Evolutionary conservation across 2,113 vertebrate species (phyloP).

Genomic region (Stigmatopora nigra): DNA sequence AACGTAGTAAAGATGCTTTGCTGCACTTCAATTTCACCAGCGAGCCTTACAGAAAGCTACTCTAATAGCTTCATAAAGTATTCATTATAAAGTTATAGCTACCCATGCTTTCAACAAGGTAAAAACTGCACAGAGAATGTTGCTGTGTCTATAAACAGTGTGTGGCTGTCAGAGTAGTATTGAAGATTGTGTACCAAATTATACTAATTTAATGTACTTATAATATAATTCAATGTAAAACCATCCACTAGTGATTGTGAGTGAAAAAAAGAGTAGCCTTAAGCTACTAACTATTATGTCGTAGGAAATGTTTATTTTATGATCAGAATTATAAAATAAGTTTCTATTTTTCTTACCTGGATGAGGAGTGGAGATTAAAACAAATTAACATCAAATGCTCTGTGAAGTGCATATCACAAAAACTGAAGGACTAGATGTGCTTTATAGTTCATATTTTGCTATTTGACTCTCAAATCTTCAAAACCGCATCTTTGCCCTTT

Average conservation of each 20-base stretch:
- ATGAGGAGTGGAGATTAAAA: conserved; percentile 14
- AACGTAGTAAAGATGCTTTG: background rate
- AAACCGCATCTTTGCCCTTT: conserved; percentile 26
- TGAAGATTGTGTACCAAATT: too few species aligned
- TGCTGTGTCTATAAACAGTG: too few species aligned
- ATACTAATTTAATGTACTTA: too few species aligned
- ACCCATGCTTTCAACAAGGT: background rate
- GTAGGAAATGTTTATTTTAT: too few species aligned
- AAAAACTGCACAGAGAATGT: background rate
- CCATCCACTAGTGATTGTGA: too few species aligned
- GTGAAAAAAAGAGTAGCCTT: too few species aligned
- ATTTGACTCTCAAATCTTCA: conserved; percentile 40
- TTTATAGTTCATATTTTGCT: conserved; percentile 36
- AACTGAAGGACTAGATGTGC: conserved; percentile 32
- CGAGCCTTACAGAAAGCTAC: conserved; percentile 1
- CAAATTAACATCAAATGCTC: conserved; percentile 14
- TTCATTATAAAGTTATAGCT: conserved; percentile 8
- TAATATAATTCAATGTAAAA: too few species aligned
- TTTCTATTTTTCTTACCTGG: background rate
- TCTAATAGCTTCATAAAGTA: conserved; percentile 10
- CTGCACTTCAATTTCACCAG: background rate
- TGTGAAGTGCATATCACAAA: conserved; percentile 18
- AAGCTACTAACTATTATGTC: too few species aligned
- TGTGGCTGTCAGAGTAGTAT: background rate
- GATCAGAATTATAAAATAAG: too few species aligned